phyloP scores from a whole-genome alignment of 2,888 invertebrate genomes.

The Hipparchia sbordonii region DNA sequence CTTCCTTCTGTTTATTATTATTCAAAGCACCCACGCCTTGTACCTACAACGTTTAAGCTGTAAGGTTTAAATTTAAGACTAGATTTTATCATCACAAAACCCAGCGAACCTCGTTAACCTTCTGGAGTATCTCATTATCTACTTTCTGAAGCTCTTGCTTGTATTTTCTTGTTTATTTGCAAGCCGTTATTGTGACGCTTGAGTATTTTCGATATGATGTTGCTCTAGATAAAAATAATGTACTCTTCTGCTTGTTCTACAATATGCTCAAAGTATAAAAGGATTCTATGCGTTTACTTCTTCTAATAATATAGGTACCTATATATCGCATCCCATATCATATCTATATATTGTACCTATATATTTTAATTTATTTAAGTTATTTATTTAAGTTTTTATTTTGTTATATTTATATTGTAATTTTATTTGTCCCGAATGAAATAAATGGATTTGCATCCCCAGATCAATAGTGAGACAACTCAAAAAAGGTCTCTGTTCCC shows the following conservation, averaged over 20 bases:
- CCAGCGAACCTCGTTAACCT: constrained; percentile 28
- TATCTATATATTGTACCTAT: too few species aligned
- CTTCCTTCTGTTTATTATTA: background rate
- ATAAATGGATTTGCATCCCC: too few species aligned
- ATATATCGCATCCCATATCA: too few species aligned
- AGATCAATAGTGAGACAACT: too few species aligned
- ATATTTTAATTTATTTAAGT: too few species aligned
- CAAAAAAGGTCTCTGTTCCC: too few species aligned
- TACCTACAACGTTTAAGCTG: background rate
- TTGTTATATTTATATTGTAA: too few species aligned
- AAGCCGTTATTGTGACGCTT: constrained; percentile 15
- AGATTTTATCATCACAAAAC: constrained; percentile 15
- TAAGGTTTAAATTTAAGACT: background rate
- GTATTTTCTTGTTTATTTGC: constrained; percentile 23
- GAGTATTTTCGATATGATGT: constrained; percentile 16
- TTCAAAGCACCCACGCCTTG: background rate
- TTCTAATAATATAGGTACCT: too few species aligned
- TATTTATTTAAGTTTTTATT: too few species aligned
- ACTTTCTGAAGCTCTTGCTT: constrained; percentile 26
- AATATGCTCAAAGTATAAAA: background rate
- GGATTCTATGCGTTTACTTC: too few species aligned
- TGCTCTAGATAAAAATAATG: background rate
- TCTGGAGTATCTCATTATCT: constrained; percentile 33
- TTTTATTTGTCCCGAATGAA: too few species aligned
- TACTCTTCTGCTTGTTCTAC: background rate